Evolutionary conservation across 2,888 invertebrate species (phyloP), one percentile per base, ranked within the genome.

Genomic region (Herminia tarsipennalis): DNA sequence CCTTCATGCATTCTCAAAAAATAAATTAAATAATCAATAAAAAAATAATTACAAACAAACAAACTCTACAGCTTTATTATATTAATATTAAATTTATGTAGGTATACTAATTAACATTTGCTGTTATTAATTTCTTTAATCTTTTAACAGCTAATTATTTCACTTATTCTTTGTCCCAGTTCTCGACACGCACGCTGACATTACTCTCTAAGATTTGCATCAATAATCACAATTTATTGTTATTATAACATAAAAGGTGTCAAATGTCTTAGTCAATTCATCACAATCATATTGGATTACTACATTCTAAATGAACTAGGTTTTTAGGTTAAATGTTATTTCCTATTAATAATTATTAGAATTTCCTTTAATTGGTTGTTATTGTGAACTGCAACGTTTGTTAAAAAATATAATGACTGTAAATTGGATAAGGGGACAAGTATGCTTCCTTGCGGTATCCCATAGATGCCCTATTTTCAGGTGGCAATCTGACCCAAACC

Each of bases 241-340:
- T 24, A 22, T n/a, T 16, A 10, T 12, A 17, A 21, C 10, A 36
- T 5, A 12, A 25, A 9, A n/a, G 2, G 13, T 41, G 28, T 42
- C 28, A 10, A 20, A 29, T 48, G 27, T 37, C 40, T 35, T 18
- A 14, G 18, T 18, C 16, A 1, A 36, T 18, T 44, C 41, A 37
- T 34, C 33, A 52, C 24, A 27, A 32, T 17, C 8, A 39, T 57
- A 54, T 60, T 40, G 16, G 13, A 18, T 64, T 52, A 39, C 50
- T 29, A 42, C 45, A 39, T 35, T 46, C 35, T 35, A 24, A 20
- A 2, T 13, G 21, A 60, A 39, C 36, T 43, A 47, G 62, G 62
- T 60, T 60, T 57, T 25, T 25, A 24, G 40, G 40, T 40, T 32
- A 40, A 35, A 13, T 21, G 2, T 1, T 2, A 13, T 8, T 27